phyloP scores from a whole-genome alignment of 2,797 vertebrate genomes.

The Harpagifer antarcticus region DNA sequence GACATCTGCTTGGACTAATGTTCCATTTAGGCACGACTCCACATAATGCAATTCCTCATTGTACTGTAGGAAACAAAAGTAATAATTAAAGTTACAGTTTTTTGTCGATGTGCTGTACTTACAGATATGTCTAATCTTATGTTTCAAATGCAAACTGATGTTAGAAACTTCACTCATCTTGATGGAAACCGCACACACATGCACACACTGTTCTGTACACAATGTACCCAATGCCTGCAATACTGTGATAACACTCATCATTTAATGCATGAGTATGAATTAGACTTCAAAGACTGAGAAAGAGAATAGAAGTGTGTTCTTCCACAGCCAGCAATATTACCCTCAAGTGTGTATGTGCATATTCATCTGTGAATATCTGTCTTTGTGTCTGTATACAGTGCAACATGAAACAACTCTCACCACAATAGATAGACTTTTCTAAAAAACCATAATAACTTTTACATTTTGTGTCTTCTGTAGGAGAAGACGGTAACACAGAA shows the following conservation, averaged over 20 bases:
- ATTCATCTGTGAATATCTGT: slow-evolving; percentile 11
- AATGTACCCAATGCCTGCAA: slow-evolving; percentile 61
- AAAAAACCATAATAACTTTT: slow-evolving; percentile 9
- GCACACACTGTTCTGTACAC: slow-evolving; percentile 20
- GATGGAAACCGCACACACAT: slow-evolving; percentile 24
- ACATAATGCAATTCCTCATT: slow-evolving; percentile 96
- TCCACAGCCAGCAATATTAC: slow-evolving; percentile 46
- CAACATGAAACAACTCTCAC: slow-evolving; percentile 3
- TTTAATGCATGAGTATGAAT: slow-evolving; percentile 88
- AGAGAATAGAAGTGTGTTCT: slow-evolving; percentile 74
- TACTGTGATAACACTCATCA: slow-evolving; percentile 85
- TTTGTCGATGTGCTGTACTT: background rate
- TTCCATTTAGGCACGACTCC: slow-evolving; percentile 95
- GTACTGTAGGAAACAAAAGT: slow-evolving; percentile 85
- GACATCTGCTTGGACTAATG: slow-evolving; percentile 96
- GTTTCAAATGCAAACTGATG: slow-evolving; percentile 28
- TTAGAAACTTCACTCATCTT: slow-evolving; percentile 36
- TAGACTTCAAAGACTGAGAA: slow-evolving; percentile 86
- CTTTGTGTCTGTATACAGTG: slow-evolving; percentile 3
- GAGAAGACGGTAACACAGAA: slow-evolving; percentile 6
- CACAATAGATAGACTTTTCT: background rate
- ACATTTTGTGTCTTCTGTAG: slow-evolving; percentile 1
- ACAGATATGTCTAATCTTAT: slow-evolving; percentile 21
- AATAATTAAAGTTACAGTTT: slow-evolving; percentile 1
- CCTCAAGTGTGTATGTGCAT: slow-evolving; percentile 27